phyloP scores from a whole-genome alignment of 2,113 vertebrate genomes.

The Psilopsiagon aurifrons region DNA sequence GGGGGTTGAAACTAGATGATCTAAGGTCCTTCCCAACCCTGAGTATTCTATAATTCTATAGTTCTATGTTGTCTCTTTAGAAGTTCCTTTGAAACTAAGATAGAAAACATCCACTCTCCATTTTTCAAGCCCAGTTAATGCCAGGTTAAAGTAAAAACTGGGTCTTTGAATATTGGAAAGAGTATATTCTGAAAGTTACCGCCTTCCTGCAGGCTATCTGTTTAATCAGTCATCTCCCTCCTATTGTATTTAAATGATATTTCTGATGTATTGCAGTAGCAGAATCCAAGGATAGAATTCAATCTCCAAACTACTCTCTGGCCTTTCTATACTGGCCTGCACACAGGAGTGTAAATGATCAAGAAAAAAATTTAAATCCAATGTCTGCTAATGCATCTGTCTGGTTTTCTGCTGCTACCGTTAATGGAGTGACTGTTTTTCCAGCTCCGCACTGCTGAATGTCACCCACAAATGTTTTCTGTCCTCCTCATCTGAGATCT shows the following conservation, averaged over 20 bases:
- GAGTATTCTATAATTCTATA: no score
- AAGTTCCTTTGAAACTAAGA: neutral
- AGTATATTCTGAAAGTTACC: neutral
- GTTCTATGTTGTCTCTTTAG: neutral
- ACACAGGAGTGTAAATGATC: neutral
- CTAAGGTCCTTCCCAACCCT: no score
- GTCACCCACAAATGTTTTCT: constrained; percentile 44
- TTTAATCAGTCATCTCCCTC: neutral
- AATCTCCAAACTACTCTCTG: neutral
- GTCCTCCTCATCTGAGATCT: constrained; percentile 13
- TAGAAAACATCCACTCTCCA: neutral
- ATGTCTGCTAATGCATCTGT: neutral
- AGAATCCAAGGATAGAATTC: neutral
- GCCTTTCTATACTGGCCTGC: neutral
- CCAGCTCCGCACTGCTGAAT: neutral
- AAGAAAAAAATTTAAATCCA: neutral
- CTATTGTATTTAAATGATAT: neutral
- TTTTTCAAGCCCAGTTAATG: neutral
- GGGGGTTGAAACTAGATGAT: no score
- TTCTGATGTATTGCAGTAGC: neutral
- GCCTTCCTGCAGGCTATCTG: neutral
- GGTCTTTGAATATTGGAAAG: neutral
- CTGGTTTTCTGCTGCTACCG: neutral
- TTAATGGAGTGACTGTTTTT: constrained; percentile 38
- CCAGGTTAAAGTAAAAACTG: neutral